Conservation (phyloP, 1,140 invertebrate genomes). For the Papilio machaon region DNA sequence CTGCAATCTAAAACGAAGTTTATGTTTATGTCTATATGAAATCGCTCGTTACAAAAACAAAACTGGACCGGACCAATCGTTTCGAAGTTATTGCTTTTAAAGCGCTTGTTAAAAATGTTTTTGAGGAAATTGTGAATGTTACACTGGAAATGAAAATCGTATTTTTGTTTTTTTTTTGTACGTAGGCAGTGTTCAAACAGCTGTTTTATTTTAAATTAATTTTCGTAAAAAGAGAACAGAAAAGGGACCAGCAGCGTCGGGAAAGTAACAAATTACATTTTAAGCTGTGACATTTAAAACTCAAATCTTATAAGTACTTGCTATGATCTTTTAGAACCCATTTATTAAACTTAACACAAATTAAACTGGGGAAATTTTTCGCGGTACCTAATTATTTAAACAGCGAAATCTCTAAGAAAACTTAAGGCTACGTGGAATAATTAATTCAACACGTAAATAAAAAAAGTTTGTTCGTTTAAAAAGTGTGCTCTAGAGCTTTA, state of each 20-base stretch:
- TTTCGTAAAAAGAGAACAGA: not conserved
- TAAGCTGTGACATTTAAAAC: not conserved
- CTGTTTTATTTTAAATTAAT: not conserved
- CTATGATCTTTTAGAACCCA: not conserved
- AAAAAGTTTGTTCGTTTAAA: too few relatives aligned
- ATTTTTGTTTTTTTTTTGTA: slow-evolving; percentile 11
- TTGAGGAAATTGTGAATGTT: slow-evolving; percentile 10
- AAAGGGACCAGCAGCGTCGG: not conserved
- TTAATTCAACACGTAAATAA: too few relatives aligned
- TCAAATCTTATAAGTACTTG: not conserved
- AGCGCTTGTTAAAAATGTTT: slow-evolving; percentile 23
- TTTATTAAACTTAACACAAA: not conserved
- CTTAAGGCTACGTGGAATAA: too few relatives aligned
- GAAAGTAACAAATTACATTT: slow-evolving; percentile 7
- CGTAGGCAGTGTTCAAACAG: not conserved
- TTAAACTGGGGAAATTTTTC: not conserved
- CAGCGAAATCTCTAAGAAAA: too few relatives aligned
- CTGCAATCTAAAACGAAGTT: slow-evolving; percentile 21
- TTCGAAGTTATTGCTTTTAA: slow-evolving; percentile 27
- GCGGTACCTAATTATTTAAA: not conserved
- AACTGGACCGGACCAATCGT: slow-evolving; percentile 15
- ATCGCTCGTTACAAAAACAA: slow-evolving; percentile 24
- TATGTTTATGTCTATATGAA: slow-evolving; percentile 21
- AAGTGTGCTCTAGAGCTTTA: too few relatives aligned
- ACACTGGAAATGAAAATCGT: slow-evolving; percentile 13